phyloP scores from a whole-genome alignment of 1,140 invertebrate species.

The Lamellibrachia luymesi region DNA sequence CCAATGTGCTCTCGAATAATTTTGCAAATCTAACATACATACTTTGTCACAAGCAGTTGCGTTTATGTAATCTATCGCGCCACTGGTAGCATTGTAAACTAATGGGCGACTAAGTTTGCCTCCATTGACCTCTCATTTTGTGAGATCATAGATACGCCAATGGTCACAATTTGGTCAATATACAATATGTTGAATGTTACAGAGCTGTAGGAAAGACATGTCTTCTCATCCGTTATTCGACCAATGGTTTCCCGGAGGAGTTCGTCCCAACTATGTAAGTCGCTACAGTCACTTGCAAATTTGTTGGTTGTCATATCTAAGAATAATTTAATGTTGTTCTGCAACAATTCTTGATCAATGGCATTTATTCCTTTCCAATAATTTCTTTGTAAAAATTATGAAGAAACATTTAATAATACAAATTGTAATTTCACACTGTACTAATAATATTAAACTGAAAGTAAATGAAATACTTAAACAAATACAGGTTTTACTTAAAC shows the following conservation, averaged over 20 bases:
- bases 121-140: no score
- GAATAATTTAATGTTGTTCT: not conserved
- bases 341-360: not conserved
- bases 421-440: not conserved
- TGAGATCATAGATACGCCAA: no score
- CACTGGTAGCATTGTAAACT: no score
- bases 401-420: not conserved
- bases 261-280: constrained; percentile 92
- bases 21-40: no score
- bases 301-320: not conserved
- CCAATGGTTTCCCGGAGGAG: constrained; percentile 94
- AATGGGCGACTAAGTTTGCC: no score
- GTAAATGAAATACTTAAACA: not conserved
- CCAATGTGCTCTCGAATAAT: not conserved
- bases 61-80: no score
- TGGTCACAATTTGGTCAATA: not conserved
- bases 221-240: constrained; percentile 93
- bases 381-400: not conserved
- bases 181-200: constrained; percentile 22
- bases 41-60: not conserved
- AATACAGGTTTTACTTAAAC: not conserved
- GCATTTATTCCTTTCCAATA: not conserved
- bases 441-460: not conserved
- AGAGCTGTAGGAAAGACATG: constrained; percentile 90
- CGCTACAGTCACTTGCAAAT: constrained; percentile 25